phyloP scores from a whole-genome alignment of 2,888 invertebrate species.

The Branchellion lobata region DNA sequence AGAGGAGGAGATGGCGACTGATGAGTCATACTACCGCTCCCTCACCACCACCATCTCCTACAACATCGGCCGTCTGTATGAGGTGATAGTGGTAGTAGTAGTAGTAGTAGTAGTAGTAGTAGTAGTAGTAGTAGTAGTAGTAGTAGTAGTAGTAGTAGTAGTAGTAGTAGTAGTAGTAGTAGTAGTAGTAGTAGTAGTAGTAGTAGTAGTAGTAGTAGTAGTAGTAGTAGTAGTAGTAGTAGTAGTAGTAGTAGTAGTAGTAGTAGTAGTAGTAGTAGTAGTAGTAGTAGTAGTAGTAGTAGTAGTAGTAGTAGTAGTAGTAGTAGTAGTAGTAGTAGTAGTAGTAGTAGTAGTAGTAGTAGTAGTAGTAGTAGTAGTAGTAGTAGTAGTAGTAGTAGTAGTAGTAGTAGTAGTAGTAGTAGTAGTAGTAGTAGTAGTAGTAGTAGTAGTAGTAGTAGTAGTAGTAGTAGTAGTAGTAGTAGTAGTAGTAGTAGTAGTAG shows the following conservation, averaged over 20 bases:
- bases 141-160: not conserved
- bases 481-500: not conserved
- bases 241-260: not conserved
- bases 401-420: not conserved
- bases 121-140: not conserved
- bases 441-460: not conserved
- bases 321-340: not conserved
- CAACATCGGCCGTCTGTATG: slow-evolving; percentile 88
- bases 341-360: not conserved
- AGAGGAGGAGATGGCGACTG: slow-evolving; percentile 72
- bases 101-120: not conserved
- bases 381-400: not conserved
- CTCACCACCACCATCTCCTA: slow-evolving; percentile 94
- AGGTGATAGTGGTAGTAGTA: slow-evolving; percentile 66
- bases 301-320: not conserved
- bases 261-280: not conserved
- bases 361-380: not conserved
- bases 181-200: not conserved
- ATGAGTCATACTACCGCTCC: slow-evolving; percentile 90
- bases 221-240: not conserved
- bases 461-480: not conserved
- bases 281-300: not conserved
- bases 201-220: not conserved
- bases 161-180: not conserved
- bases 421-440: not conserved